Evolutionary conservation across 1,140 invertebrate genomes (phyloP).

Genomic region (Orchestia grillus): DNA sequence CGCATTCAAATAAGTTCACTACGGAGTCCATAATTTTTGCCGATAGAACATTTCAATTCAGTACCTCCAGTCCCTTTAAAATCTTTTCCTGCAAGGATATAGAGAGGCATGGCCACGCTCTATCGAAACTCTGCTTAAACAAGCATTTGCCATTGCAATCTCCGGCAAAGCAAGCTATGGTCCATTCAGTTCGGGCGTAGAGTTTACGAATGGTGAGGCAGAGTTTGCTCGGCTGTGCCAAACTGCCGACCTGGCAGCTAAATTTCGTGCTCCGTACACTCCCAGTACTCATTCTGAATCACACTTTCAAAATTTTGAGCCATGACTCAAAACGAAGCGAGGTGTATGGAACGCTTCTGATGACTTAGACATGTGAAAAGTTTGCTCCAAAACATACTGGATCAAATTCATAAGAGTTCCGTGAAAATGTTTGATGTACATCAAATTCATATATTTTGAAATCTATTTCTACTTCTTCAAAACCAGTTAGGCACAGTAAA

Average conservation of each 20-base stretch:
- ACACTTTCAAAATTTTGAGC: not conserved
- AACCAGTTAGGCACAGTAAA: not conserved
- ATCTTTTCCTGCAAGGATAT: not conserved
- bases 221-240: not conserved
- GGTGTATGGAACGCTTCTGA: not conserved
- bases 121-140: slow-evolving; percentile 5
- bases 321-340: not conserved
- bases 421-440: not conserved
- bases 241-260: not conserved
- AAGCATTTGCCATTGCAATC: slow-evolving; percentile 15
- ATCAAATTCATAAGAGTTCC: not conserved
- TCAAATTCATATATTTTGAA: not conserved
- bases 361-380: not conserved
- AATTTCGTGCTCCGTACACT: not conserved
- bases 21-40: not conserved
- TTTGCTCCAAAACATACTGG: not conserved
- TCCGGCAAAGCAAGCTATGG: slow-evolving; percentile 14
- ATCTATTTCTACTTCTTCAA: not conserved
- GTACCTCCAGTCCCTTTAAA: not conserved
- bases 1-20: not conserved
- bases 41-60: not conserved
- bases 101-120: not conserved
- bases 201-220: not conserved
- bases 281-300: not conserved
- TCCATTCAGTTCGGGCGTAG: not conserved